These are phyloP conservation scores for Epirrita christyi DNA, from an alignment of 2,888 invertebrate genomes.

Conservation along the genomic window DNA sequence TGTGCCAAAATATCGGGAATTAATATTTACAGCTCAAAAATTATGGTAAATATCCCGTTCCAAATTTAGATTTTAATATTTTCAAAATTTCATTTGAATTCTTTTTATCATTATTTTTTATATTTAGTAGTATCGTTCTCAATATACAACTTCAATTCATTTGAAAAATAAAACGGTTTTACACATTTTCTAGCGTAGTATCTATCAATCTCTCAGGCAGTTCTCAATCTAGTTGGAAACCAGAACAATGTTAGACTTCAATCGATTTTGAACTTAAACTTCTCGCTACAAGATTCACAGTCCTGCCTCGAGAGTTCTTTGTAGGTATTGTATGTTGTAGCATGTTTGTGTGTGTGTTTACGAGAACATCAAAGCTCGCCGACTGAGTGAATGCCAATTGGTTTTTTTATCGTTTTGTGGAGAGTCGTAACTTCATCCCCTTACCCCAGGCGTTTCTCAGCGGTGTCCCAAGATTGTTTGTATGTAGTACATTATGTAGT, in stretches of 20 bases:
- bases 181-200: conserved; percentile 3
- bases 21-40: too few species aligned
- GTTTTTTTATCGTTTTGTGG: conserved; percentile 73
- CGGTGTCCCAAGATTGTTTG: conserved; percentile 9
- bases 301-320: neutral
- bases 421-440: conserved; percentile 51
- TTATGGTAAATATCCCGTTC: too few species aligned
- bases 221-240: neutral
- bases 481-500: conserved; percentile 7
- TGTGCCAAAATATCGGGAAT: too few species aligned
- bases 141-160: too few species aligned
- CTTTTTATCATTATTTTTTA: too few species aligned
- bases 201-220: neutral
- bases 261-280: conserved; percentile 4
- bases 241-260: conserved; percentile 16
- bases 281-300: conserved; percentile 9
- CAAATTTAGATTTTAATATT: too few species aligned
- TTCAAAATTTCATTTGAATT: too few species aligned
- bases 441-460: conserved; percentile 11
- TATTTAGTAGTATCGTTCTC: too few species aligned
- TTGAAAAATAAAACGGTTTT: conserved; percentile 3
- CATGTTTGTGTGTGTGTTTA: conserved; percentile 48
- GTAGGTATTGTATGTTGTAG: neutral
- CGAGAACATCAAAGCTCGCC: conserved; percentile 65
- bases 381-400: conserved; percentile 67